Base-by-base conservation (phyloP, 2,797 vertebrate species). In the Malacoraja senta region DNA sequence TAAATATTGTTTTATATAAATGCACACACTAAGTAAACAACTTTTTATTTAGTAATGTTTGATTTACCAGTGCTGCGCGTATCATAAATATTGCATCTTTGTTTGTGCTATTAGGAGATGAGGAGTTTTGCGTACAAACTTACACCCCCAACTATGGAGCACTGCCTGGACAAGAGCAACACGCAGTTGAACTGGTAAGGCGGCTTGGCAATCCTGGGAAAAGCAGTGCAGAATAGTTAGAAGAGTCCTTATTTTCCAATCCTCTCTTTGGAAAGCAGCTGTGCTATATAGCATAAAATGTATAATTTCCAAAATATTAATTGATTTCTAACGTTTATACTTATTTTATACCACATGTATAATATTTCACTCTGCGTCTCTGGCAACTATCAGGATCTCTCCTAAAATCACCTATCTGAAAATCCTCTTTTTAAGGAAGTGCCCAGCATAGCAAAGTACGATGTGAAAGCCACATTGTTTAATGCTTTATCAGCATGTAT, bases 81-180 rank as follows among this genome's bases (percentile, higher is more conserved):
- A 44, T 92, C 72, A 76, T 74, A 29, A 58, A 92, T 74, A 76
- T 9, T 2, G 8, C 65, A 53, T 68, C 0, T 72, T 53, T 91
- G 61, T 29, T 92, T 91, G 74, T 71, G 72, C 29, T 13, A 6
- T 76, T 53, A 92, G 90, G 68, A 15, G 90, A 92, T n/a, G 65
- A 92, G 38, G 90, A 92, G 38, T 15, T 74, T 74, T 92, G 38
- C 53, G 35, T 35, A n/a, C 90, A 92, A 92, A n/a, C 21, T 12
- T 92, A n/a, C 65, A 29, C 72, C 7, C 90, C 90, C 90, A 92
- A 74, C 71, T 92, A 92, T 53, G 90, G 90, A 92, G n/a, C 71
- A 0, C 29, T 92, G 10, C 38, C 35, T 58, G 90, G 15, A 58
- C 35, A 92, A 76, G 24, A 44, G 0, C 68, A 92, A 19, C 10